These are phyloP conservation scores for Hydrotaea diabolus DNA, from an alignment of 2,888 invertebrate species.

Conservation along the genomic window DNA sequence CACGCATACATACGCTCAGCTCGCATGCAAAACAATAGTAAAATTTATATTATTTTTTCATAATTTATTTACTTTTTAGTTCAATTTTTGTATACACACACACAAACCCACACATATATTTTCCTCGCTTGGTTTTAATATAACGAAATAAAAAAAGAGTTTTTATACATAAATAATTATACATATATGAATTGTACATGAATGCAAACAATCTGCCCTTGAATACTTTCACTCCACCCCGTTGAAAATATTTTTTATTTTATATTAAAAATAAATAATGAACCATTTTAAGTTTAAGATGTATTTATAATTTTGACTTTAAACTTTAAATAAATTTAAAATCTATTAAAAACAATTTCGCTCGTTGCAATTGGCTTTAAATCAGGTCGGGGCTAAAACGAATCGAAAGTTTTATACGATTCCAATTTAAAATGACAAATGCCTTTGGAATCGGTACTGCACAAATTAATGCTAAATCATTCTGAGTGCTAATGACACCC, in stretches of 20 bases:
- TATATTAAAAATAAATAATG: slow-evolving; percentile 12
- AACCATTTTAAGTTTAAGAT: slow-evolving; percentile 38
- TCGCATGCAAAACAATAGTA: slow-evolving; percentile 36
- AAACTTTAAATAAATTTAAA: slow-evolving; percentile 57
- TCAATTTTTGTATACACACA: slow-evolving; percentile 71
- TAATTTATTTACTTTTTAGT: slow-evolving; percentile 66
- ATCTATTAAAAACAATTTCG: slow-evolving; percentile 48
- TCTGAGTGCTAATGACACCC: no score
- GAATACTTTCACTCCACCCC: slow-evolving; percentile 61
- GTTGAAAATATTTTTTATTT: slow-evolving; percentile 11
- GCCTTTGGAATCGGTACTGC: no score
- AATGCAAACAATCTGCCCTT: slow-evolving; percentile 65
- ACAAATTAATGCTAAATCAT: no score
- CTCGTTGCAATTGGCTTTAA: no score
- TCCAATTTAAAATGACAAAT: no score
- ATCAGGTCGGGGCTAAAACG: no score
- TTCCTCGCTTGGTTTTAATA: slow-evolving; percentile 63
- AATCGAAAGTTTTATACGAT: no score
- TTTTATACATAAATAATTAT: slow-evolving; percentile 68
- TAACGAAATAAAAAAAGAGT: slow-evolving; percentile 47
- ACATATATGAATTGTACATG: slow-evolving; percentile 68
- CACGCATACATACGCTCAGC: slow-evolving; percentile 23
- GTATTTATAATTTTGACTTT: slow-evolving; percentile 54
- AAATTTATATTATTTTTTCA: slow-evolving; percentile 61
- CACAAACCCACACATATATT: slow-evolving; percentile 11